Evolutionary conservation across 2,113 vertebrate genomes (phyloP).

Genomic region (Callipepla californica): DNA sequence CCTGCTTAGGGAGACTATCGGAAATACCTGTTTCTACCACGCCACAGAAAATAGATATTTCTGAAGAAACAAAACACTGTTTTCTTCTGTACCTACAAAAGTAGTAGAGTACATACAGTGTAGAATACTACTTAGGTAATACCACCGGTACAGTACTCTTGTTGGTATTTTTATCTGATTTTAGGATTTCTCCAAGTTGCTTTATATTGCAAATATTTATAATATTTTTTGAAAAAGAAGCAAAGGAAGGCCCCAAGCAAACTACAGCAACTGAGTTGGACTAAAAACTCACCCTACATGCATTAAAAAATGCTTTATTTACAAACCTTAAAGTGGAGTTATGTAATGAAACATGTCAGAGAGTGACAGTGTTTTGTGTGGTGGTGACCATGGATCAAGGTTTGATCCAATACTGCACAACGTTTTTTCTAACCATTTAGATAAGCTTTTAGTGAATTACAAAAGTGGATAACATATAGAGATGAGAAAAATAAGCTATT

Average conservation of each 20-base stretch:
- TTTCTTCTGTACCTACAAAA: not conserved
- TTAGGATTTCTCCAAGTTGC: not conserved
- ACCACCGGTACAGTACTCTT: not conserved
- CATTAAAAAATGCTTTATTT: not conserved
- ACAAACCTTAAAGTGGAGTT: not conserved
- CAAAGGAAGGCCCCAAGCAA: not conserved
- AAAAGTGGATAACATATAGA: not conserved
- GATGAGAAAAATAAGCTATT: not conserved
- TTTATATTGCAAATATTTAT: not conserved
- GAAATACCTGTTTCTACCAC: not conserved
- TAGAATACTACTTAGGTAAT: not conserved
- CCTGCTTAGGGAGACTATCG: not conserved
- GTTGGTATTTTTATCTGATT: not conserved
- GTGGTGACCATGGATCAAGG: not conserved
- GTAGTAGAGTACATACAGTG: not conserved
- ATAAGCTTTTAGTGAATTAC: not conserved
- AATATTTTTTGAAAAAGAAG: not conserved
- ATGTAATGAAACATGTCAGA: not conserved
- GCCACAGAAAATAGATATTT: not conserved
- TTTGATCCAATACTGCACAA: not conserved
- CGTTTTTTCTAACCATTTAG: not conserved
- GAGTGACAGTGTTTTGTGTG: not conserved
- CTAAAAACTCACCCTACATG: not conserved
- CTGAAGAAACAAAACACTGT: not conserved
- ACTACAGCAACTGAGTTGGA: not conserved